Conservation (phyloP, 2,888 invertebrate genomes). For the Parnassius apollo region DNA sequence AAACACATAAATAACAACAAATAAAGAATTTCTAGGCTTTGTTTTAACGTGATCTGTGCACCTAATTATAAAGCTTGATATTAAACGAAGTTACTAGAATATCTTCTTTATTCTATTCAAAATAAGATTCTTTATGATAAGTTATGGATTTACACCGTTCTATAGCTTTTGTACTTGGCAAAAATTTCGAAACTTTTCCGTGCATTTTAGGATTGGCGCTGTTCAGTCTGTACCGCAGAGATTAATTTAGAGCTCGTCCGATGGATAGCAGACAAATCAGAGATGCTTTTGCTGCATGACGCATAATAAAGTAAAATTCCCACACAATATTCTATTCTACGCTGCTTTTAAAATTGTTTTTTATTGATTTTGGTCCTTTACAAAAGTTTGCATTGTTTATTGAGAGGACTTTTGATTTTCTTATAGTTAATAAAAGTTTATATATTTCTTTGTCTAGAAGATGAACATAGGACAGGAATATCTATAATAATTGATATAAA, state of each 20-base stretch:
- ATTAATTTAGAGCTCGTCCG: slow-evolving; percentile 41
- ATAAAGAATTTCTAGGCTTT: no score
- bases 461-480: no score
- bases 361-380: background rate
- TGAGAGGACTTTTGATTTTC: background rate
- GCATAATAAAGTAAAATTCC: slow-evolving; percentile 28
- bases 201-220: slow-evolving; percentile 37
- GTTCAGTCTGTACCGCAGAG: slow-evolving; percentile 33
- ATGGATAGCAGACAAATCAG: slow-evolving; percentile 40
- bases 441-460: no score
- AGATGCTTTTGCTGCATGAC: slow-evolving; percentile 22
- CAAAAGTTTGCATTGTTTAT: background rate
- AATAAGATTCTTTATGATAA: no score
- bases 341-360: slow-evolving; percentile 9
- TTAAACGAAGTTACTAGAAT: no score
- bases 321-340: slow-evolving; percentile 13
- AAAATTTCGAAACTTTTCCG: slow-evolving; percentile 29
- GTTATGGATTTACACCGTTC: no score
- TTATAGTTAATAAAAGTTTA: no score
- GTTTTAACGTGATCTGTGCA: no score
- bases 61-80: no score
- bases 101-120: no score
- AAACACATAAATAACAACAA: no score
- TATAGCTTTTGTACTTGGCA: slow-evolving; percentile 18
- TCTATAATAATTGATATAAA: no score